Conservation (phyloP, 2,113 vertebrate species). For the Stegastes partitus region DNA sequence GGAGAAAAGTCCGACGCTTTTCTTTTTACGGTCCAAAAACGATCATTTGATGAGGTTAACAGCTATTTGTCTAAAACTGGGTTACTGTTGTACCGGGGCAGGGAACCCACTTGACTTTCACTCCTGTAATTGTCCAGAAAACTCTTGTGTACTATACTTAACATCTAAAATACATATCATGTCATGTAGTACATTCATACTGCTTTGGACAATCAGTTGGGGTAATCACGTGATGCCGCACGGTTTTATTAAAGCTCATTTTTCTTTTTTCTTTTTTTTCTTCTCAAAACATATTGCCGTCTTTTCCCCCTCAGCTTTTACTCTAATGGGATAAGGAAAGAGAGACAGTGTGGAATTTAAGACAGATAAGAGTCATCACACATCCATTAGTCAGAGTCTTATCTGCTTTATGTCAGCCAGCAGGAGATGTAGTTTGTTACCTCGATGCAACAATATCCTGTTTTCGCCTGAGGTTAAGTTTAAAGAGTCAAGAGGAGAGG, state of each 20-base stretch:
- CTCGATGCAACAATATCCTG: conserved; percentile 37
- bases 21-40: conserved; percentile 27
- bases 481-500: conserved; percentile 6
- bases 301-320: conserved; percentile 15
- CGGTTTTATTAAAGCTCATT: conserved; percentile 1
- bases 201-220: neutral
- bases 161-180: neutral
- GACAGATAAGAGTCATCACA: conserved; percentile 66
- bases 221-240: neutral
- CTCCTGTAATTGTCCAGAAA: neutral
- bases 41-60: conserved; percentile 20
- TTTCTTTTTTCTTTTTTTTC: conserved; percentile 17
- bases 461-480: conserved; percentile 30
- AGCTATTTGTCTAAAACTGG: neutral
- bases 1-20: conserved; percentile 13
- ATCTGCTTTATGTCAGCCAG: conserved; percentile 53
- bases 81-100: neutral
- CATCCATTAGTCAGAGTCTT: conserved; percentile 59
- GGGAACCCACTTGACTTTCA: conserved; percentile 11
- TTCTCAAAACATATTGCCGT: conserved; percentile 17
- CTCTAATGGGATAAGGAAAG: conserved; percentile 46
- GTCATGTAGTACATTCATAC: neutral
- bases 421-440: conserved; percentile 17
- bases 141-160: neutral
- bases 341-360: conserved; percentile 55